Percentiles rank a stretch among this genome's conserved stretches.
These are phyloP conservation scores for Hippolais icterina DNA, from an alignment of 2,113 vertebrate species.

Conservation along the genomic window DNA sequence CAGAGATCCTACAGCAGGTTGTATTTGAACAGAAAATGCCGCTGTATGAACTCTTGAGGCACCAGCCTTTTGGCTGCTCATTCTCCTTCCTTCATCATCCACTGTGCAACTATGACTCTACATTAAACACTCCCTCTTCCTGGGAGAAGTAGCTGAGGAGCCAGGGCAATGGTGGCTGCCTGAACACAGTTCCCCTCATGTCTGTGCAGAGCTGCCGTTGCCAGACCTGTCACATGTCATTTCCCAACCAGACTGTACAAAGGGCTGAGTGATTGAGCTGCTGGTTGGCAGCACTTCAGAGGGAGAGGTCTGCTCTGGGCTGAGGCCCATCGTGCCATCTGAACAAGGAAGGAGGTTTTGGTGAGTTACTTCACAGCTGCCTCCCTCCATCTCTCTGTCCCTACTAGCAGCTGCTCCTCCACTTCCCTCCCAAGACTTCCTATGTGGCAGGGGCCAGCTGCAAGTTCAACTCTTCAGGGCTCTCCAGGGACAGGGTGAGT, in stretches of 20 bases:
- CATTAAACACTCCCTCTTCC: background rate
- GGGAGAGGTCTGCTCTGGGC: background rate
- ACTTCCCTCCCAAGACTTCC: rapidly evolving
- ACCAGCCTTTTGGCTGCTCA: background rate
- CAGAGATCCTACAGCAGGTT: background rate
- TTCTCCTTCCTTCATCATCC: background rate
- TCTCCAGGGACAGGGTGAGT: background rate
- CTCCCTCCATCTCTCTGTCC: background rate
- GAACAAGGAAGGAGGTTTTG: background rate
- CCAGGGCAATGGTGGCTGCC: rapidly evolving
- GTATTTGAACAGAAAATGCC: background rate
- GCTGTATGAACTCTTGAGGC: background rate
- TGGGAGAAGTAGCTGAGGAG: background rate
- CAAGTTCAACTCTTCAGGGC: background rate
- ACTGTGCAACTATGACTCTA: background rate
- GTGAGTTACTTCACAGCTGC: background rate
- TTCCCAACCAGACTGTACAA: background rate
- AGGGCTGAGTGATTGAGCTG: background rate
- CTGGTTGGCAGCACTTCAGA: background rate
- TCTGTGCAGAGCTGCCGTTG: background rate
- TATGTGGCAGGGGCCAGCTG: background rate
- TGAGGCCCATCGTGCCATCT: rapidly evolving
- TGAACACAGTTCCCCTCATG: rapidly evolving
- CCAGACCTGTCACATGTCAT: background rate
- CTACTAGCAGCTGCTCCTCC: background rate